Evolutionary conservation across 2,797 vertebrate species (phyloP), one percentile per base, ranked within the genome.

Genomic region (Malurus leucopterus): DNA sequence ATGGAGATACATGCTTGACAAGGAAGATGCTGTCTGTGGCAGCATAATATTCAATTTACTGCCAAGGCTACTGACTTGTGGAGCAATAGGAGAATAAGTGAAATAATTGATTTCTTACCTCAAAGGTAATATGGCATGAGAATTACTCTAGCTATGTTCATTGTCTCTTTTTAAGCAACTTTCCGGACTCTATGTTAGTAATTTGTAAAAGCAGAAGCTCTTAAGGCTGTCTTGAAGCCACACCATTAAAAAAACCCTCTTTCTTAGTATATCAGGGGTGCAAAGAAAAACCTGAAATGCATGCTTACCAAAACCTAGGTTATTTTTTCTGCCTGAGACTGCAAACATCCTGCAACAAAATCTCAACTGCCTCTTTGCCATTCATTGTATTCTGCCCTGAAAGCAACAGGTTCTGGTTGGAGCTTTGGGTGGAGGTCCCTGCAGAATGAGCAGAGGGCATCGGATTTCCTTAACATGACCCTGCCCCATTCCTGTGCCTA

Each of bases 31-130:
- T 92, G 80, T 92, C 51, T 83, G 69, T 10, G 34, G 84, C 75
- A 50, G 77, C 67, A 54, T 90, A 89, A 86, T 94, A 91, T 94
- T 95, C 95, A 91, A 90, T 94, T 94, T 95, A 91, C 89, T 91
- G 86, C 91, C 95, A 94, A 94, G 90, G 84, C 57, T 92, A 55
- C 87, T 86, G 92, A 85, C 77, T 90, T 77, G 21, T 43, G 80
- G 79, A 91, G 93, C 89, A 81, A 86, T 74, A 94, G 84, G 34
- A 51, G 34, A 88, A 54, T 61, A 86, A 88, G 75, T 44, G 55
- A 89, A 95, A 92, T 84, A 88, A 80, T 71, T 92, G 93, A 95
- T 95, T 95, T 94, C 88, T 93, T 93, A 86, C 92, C 50, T 43
- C n/a, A 34, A 88, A 92, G 69, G 84, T 93, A 92, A 92, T 74